These are phyloP conservation scores for Dermatemys mawii DNA, from an alignment of 2,113 vertebrate genomes.

Conservation along the genomic window DNA sequence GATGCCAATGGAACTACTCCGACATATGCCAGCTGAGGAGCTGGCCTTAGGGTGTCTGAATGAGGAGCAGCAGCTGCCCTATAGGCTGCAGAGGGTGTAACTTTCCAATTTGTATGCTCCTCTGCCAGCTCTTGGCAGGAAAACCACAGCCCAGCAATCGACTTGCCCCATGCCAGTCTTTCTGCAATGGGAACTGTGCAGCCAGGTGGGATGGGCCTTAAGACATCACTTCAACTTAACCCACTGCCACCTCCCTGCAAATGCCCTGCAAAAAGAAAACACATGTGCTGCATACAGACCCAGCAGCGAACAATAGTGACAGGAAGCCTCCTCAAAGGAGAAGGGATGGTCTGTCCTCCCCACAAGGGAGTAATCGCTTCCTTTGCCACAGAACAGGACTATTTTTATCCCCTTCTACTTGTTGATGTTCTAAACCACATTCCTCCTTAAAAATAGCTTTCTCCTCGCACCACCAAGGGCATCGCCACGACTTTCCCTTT, in stretches of 20 bases:
- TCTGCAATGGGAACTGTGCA: not conserved
- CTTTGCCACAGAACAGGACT: not conserved
- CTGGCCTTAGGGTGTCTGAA: not conserved
- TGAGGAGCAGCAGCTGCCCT: not conserved
- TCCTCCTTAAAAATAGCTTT: conserved; percentile 62
- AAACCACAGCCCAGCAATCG: not conserved
- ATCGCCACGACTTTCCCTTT: conserved; percentile 42
- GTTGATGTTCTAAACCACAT: conserved; percentile 54
- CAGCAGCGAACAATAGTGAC: conserved; percentile 7
- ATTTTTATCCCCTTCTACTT: conserved; percentile 3
- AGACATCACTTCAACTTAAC: not conserved
- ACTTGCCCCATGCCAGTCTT: not conserved
- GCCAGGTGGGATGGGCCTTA: not conserved
- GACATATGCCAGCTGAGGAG: not conserved
- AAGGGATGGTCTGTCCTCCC: conserved; percentile 3
- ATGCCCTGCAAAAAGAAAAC: conserved; percentile 12
- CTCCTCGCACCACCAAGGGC: conserved; percentile 24
- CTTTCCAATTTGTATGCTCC: not conserved
- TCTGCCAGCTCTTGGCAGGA: not conserved
- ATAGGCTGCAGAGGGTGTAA: not conserved
- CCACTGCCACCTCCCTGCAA: conserved; percentile 13
- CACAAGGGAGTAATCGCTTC: conserved; percentile 2
- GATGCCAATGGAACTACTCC: not conserved
- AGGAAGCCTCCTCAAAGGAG: conserved; percentile 20
- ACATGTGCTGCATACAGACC: not conserved